phyloP scores from a whole-genome alignment of 2,797 vertebrate genomes.

The Pseudochromis fuscus region DNA sequence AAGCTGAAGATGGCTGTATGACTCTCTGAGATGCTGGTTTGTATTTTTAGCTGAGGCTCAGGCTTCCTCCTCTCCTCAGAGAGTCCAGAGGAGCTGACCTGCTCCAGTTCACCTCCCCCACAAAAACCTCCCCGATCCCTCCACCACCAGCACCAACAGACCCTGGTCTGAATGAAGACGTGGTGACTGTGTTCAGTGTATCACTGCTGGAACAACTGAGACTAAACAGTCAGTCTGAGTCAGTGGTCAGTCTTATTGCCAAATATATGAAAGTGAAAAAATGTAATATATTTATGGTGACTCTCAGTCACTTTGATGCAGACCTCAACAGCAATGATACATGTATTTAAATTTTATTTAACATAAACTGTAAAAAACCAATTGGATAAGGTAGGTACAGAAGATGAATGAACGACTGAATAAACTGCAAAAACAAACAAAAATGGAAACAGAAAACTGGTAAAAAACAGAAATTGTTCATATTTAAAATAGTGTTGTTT shows the following conservation, averaged over 20 bases:
- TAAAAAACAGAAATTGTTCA: too few relatives aligned
- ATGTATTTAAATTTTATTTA: too few relatives aligned
- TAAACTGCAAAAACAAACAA: too few relatives aligned
- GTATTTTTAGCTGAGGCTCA: conserved; percentile 78
- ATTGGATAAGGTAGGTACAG: too few relatives aligned
- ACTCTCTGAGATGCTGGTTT: conserved; percentile 68
- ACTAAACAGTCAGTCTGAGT: background rate
- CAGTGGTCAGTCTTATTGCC: too few relatives aligned
- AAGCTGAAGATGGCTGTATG: conserved; percentile 52
- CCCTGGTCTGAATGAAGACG: background rate
- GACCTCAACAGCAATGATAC: too few relatives aligned
- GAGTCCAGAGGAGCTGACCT: conserved; percentile 45
- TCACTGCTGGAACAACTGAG: background rate
- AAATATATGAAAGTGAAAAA: too few relatives aligned
- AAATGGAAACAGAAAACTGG: too few relatives aligned
- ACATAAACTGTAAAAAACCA: too few relatives aligned
- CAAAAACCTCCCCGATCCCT: background rate
- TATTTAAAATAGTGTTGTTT: too few relatives aligned
- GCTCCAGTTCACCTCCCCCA: conserved; percentile 10
- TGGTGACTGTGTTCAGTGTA: background rate
- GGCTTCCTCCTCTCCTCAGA: conserved; percentile 46
- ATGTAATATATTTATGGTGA: too few relatives aligned
- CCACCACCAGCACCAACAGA: background rate
- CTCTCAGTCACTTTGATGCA: background rate
- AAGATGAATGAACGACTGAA: too few relatives aligned